Conservation (phyloP, 2,113 vertebrate genomes). For the Burhinus oedicnemus region DNA sequence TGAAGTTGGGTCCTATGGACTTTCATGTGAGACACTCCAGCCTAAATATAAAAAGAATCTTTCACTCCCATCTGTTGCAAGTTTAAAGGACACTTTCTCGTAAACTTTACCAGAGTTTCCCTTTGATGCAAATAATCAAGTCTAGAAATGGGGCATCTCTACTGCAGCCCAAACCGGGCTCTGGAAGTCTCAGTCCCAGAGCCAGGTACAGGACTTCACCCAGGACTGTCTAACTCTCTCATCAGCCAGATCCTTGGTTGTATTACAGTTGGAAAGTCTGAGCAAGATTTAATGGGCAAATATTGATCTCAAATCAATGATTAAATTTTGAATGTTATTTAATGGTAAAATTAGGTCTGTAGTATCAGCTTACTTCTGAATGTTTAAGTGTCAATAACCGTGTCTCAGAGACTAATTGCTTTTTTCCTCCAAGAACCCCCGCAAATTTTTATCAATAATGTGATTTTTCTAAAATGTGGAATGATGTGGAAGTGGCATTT, state of each 20-base stretch:
- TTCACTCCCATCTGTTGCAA: neutral
- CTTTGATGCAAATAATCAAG: neutral
- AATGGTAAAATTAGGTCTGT: neutral
- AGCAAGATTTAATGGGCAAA: neutral
- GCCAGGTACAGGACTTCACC: neutral
- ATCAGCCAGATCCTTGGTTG: neutral
- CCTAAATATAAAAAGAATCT: neutral
- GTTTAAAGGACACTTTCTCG: neutral
- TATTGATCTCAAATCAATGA: neutral
- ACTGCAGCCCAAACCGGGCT: neutral
- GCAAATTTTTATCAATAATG: neutral
- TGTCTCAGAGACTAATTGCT: neutral
- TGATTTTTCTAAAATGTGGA: neutral
- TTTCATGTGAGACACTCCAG: neutral
- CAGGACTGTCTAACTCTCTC: neutral
- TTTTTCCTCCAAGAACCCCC: neutral
- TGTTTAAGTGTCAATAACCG: rapidly evolving
- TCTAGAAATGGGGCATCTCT: neutral
- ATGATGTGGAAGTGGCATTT: neutral
- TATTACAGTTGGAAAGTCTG: neutral
- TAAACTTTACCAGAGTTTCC: neutral
- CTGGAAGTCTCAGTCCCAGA: neutral
- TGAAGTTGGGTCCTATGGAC: neutral
- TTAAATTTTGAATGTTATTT: neutral
- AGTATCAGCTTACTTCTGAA: neutral